These are phyloP conservation scores for Marasmarcha lunaedactyla DNA, from an alignment of 2,888 invertebrate genomes.

Conservation along the genomic window DNA sequence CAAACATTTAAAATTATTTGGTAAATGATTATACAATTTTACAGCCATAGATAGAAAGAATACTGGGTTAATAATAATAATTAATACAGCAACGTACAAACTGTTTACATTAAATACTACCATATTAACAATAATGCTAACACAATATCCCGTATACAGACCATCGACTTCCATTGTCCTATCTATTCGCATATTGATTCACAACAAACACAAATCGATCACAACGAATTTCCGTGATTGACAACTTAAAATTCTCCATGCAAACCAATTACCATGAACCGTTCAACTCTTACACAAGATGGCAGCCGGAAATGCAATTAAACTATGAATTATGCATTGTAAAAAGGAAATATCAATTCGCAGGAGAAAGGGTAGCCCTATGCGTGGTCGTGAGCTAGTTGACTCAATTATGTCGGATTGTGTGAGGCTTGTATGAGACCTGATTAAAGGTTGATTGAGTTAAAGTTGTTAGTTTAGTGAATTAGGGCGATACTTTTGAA, in stretches of 20 bases:
- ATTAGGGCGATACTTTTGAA: conserved; percentile 11
- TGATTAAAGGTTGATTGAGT: conserved; percentile 8
- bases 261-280: conserved; percentile 21
- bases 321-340: conserved; percentile 47
- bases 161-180: too few species aligned
- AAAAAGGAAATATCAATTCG: conserved; percentile 69
- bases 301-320: conserved; percentile 65
- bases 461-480: conserved; percentile 16
- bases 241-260: conserved; percentile 39
- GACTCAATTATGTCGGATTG: conserved; percentile 38
- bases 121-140: too few species aligned
- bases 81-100: too few species aligned
- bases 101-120: too few species aligned
- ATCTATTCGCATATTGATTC: too few species aligned
- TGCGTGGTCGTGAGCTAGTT: conserved; percentile 27
- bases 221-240: conserved; percentile 21
- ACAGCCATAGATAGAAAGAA: too few species aligned
- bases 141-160: too few species aligned
- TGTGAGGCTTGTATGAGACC: conserved; percentile 8
- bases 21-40: too few species aligned
- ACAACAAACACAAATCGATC: too few species aligned
- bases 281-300: conserved; percentile 46
- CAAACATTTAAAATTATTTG: too few species aligned
- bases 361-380: conserved; percentile 38
- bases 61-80: too few species aligned